Evolutionary conservation across 2,888 invertebrate species (phyloP), one percentile per base, ranked within the genome.

Genomic region (Sinodicranocentrus sp.): DNA sequence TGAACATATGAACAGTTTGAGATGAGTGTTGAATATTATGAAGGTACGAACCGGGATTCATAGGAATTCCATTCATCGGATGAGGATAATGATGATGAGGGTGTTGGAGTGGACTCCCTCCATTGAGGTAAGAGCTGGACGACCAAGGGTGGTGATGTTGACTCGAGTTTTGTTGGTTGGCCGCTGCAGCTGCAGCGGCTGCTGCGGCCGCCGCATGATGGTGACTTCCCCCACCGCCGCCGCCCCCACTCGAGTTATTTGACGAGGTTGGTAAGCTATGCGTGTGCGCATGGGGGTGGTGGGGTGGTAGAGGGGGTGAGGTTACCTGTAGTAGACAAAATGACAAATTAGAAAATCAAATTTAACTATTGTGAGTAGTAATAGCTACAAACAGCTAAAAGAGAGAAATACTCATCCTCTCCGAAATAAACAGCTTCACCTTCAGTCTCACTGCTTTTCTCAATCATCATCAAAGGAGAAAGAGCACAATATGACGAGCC

Each of bases 211-310:
- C 87, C 21, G 85, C 84, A 76, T 87, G 87, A 52, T 87, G 87
- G 85, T 85, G 86, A 82, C 77, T 93, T 63, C 94, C 94, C 78
- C 94, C 94, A 89, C 91, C 93, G 65, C 94, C 94, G 79, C 94
- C 94, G 48, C 94, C 94, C 89, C 91, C 91, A 57, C 88, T 89
- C 89, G 87, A 89, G 89, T 84, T 85, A 26, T 76, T 85, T 26
- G 84, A 77, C 10, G 86, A 85, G 33, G 90, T 85, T 1, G 95
- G 95, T 87, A 95, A 95, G 90, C 96, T 96, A 91, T 97, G 97
- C 25, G 94, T 93, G 52, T 87, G 87, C 65, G 86, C 84, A 48
- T 87, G 87, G 23, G 85, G 85, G 73, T 86, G 87, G 71, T 87
- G 87, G 15, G 87, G 85, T 28, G 85, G 85, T 23, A 84, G 84